Conservation (phyloP, 2,113 vertebrate species). For the Madoqua kirkii region DNA sequence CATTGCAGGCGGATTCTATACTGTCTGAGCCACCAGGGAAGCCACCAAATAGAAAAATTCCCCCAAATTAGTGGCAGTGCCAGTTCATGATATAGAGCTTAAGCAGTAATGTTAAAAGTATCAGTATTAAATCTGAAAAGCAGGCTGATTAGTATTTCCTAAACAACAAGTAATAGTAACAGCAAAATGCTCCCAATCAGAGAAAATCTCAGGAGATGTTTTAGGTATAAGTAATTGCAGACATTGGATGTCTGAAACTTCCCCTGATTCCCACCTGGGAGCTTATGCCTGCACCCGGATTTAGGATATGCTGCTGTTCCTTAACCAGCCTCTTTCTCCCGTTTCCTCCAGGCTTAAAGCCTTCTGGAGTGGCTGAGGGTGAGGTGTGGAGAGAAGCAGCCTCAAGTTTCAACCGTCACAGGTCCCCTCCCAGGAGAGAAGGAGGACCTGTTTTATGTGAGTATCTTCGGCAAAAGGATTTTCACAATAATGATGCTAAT, state of each 20-base stretch:
- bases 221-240: slow-evolving; percentile 21
- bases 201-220: not conserved
- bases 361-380: not conserved
- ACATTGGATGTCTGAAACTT: not conserved
- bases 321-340: not conserved
- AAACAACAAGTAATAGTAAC: not conserved
- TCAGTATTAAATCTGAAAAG: not conserved
- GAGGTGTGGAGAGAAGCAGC: not conserved
- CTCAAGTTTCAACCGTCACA: not conserved
- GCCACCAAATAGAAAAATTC: not conserved
- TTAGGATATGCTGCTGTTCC: not conserved
- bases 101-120: not conserved
- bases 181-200: not conserved
- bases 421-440: not conserved
- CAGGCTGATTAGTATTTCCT: not conserved
- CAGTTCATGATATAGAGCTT: not conserved
- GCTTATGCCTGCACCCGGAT: not conserved
- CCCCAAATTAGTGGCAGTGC: not conserved
- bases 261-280: not conserved
- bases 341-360: slow-evolving; percentile 4
- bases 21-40: not conserved
- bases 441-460: not conserved
- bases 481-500: not conserved
- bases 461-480: not conserved
- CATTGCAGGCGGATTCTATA: not conserved